Base-by-base conservation (phyloP, 2,888 invertebrate genomes). In the Plebejus anna region DNA sequence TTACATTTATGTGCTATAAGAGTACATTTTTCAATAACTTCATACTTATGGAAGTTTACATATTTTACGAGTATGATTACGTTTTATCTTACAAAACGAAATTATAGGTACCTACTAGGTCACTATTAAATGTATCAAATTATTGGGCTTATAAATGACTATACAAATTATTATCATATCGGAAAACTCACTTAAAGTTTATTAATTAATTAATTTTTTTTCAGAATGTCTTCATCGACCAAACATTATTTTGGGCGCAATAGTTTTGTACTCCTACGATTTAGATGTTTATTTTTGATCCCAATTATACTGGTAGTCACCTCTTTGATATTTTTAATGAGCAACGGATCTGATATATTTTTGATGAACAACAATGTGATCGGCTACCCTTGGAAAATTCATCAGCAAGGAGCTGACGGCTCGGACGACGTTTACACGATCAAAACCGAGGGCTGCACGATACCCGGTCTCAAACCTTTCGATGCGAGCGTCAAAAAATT, bases 401-500 rank as follows among this genome's bases (percentile, higher is more conserved):
- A 84, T 47, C 82, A 80, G 75, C 83, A 84, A 76, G 82, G 84
- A 51, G 78, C 82, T 16, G 76, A 81, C 55, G 80, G 84, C n/a
- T 79, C 81, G 0, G 88, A 87, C 72, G 82, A 85, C 76, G 84
- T 84, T 80, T 95, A 92, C 81, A 89, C 95, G 2, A 95, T 96
- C 75, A 94, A 94, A 83, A 96, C 95, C 9, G 89, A 92, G 78
- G 96, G 96, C 36, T 96, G 96, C 84, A 95, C 95, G 11, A 96
- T 97, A 80, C 96, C 96, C 0, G 94, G 94, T 1, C 87, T 96
- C 81, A 92, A 95, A 80, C 95, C 96, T 0, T 95, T 95, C 80
- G 96, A 96, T 83, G 86, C 92, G 5, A 87, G 89, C 61, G 90
- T 96, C 51, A 90, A 88, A 80, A 90, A 91, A 79, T 96, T 94